A percentile compares a stretch with the other conserved stretches of the same genome.
Conservation (phyloP, 2,113 vertebrate species). For the Oreochromis tanganicae region DNA sequence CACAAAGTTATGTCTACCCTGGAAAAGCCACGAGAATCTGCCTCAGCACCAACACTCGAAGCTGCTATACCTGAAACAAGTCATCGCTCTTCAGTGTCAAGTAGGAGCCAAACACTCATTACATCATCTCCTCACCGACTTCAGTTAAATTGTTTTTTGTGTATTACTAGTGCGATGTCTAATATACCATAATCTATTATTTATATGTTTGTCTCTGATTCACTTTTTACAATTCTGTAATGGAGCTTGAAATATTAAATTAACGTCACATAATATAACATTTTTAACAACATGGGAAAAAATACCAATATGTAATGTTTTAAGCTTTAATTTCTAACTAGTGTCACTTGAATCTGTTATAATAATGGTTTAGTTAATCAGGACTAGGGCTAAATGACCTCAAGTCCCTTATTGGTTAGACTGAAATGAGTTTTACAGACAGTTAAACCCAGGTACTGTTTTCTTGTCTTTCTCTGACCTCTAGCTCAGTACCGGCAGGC, state of each 20-base stretch:
- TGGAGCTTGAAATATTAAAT: not conserved
- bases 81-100: slow-evolving; percentile 90
- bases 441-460: not conserved
- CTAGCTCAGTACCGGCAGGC: slow-evolving; percentile 96
- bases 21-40: slow-evolving; percentile 93
- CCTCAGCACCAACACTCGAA: slow-evolving; percentile 92
- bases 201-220: not conserved
- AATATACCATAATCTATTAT: not conserved
- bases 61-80: slow-evolving; percentile 87
- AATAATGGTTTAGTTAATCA: not conserved
- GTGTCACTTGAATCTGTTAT: not conserved
- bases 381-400: not conserved
- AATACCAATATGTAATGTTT: not conserved
- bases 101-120: slow-evolving; percentile 73
- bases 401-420: not conserved
- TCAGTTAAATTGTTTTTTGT: not conserved
- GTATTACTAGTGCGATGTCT: not conserved
- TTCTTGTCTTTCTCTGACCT: slow-evolving; percentile 36
- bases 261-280: not conserved
- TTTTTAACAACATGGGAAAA: not conserved
- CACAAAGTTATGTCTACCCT: slow-evolving; percentile 86
- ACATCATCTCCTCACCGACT: not conserved
- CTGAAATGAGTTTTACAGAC: not conserved
- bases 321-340: not conserved
- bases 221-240: not conserved